Evolutionary conservation across 2,797 vertebrate genomes (phyloP).

Genomic region (Myotis planiceps): DNA sequence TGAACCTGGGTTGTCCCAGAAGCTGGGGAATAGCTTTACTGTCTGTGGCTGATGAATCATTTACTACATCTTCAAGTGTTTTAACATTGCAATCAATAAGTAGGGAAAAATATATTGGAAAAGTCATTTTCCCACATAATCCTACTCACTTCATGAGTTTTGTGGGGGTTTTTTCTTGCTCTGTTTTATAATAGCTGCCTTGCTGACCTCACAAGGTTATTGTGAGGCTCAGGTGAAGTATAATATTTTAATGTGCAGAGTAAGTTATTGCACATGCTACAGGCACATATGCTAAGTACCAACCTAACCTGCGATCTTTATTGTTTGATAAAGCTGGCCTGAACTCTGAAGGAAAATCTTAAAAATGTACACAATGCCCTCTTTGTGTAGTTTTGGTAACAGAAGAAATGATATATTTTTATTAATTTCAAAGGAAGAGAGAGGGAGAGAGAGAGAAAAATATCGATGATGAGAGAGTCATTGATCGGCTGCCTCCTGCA

Average conservation of each 20-base stretch:
- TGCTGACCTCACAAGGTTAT: not conserved
- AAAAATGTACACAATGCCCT: not conserved
- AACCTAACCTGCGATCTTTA: not conserved
- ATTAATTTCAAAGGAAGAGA: no score
- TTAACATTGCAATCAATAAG: constrained; percentile 20
- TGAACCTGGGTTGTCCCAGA: not conserved
- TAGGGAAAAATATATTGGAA: not conserved
- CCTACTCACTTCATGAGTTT: not conserved
- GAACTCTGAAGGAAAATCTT: not conserved
- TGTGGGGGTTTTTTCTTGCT: not conserved
- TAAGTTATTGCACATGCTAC: not conserved
- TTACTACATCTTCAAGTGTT: not conserved
- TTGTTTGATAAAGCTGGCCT: not conserved
- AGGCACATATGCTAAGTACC: not conserved
- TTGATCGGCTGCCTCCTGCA: no score
- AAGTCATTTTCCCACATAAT: constrained; percentile 18
- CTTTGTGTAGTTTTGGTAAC: not conserved
- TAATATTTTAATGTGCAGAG: not conserved
- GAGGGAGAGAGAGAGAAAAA: no score
- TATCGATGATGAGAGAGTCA: no score
- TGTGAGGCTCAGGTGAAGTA: not conserved
- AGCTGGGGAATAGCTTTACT: not conserved
- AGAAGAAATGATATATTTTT: not conserved
- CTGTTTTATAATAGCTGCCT: not conserved
- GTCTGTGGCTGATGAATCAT: not conserved